Evolutionary conservation across 2,113 vertebrate genomes (phyloP), one percentile per base, ranked within the genome.

Genomic region (Phalacrocorax pelagicus): DNA sequence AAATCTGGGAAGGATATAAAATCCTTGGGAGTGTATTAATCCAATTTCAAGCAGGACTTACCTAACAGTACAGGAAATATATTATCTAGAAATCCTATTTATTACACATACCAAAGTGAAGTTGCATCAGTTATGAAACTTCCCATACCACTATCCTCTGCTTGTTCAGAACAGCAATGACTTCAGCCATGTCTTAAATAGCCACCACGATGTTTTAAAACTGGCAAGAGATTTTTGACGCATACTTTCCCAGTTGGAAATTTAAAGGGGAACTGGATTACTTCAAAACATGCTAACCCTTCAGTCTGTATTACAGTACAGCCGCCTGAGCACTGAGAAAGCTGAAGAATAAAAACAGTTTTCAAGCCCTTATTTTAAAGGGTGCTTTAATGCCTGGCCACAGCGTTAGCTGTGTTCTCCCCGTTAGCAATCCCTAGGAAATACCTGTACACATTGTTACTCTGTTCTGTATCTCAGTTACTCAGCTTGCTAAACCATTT

Each of bases 71-170:
- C 90, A 61, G 62, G 92, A 93, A 96, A 81, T 67, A 51, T 19
- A 63, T 83, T 93, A 62, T 63, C 71, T 95, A 70, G 70, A 95
- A 96, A 86, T 92, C 57, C 69, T 70, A 84, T 91, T 92, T 84
- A 77, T 92, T 92, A 49, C 91, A 86, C 10, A 10, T 40, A 71
- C 21, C 30, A 32, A 74, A 81, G 1, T 36, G 52, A 65, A 19
- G 11, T 54, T 75, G 61, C 7, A 0, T 72, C 83, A 87, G 70
- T 54, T 73, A 17, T 72, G 65, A 91, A 61, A 92, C 81, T 96
- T 90, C 77, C 86, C 91, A 74, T n/a, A 81, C 57, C 72, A 38
- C 91, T 57, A 18, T 19, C 70, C 70, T 92, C 69, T 42, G 18
- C 47, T 94, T 36, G 75, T 73, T 89, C 86, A 92, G 65, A 91